Conservation (phyloP, 2,888 invertebrate species). For the Bombylius discolor region DNA sequence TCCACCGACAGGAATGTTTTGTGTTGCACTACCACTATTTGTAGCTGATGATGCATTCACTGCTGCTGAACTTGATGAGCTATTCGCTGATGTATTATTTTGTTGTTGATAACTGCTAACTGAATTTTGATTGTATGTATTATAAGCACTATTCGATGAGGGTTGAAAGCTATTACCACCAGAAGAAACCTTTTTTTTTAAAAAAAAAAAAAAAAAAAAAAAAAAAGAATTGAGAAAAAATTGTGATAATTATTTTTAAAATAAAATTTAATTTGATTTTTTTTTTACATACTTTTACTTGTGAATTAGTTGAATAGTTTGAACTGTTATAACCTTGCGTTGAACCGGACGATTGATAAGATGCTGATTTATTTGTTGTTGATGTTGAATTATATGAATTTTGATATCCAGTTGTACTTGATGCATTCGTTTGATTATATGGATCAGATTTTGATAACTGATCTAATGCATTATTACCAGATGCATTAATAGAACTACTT, state of each 20-base stretch:
- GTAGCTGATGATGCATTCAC: conserved; percentile 4
- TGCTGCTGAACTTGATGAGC: conserved; percentile 15
- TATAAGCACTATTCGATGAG: conserved; percentile 26
- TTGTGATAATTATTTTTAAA: neutral
- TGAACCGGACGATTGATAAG: conserved; percentile 29
- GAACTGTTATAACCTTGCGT: conserved; percentile 32
- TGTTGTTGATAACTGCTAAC: conserved; percentile 36
- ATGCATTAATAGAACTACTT: conserved; percentile 21
- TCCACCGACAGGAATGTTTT: conserved; percentile 37
- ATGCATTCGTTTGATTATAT: conserved; percentile 29
- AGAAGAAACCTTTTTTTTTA: conserved; percentile 23
- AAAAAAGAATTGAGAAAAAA: neutral
- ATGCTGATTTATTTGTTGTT: conserved; percentile 25
- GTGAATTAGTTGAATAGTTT: conserved; percentile 32
- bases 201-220: neutral
- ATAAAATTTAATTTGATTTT: neutral
- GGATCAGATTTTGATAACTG: conserved; percentile 35
- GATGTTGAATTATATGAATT: conserved; percentile 29
- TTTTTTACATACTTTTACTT: conserved; percentile 16
- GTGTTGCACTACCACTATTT: conserved; percentile 24
- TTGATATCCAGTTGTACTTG: conserved; percentile 26
- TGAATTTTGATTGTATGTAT: conserved; percentile 33
- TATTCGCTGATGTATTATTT: conserved; percentile 10
- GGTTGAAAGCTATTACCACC: conserved; percentile 32
- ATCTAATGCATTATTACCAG: conserved; percentile 22